Conservation (phyloP, 2,888 invertebrate species). For the Phasia obesa region DNA sequence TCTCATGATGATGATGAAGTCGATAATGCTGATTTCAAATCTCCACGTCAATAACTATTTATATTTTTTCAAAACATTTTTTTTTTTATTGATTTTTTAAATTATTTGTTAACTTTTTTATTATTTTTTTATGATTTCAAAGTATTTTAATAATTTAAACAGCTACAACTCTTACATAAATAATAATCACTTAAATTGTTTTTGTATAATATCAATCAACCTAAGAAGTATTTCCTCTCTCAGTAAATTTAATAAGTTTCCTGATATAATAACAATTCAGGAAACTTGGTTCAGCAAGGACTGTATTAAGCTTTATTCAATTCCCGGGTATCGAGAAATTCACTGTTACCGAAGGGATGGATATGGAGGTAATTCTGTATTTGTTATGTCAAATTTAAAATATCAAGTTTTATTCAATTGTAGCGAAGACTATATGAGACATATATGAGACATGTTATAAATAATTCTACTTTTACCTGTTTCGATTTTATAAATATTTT, state of each 20-base stretch:
- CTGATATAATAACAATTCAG: constrained; percentile 13
- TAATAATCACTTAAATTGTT: neutral
- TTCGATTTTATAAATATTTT: neutral
- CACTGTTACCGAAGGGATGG: constrained; percentile 16
- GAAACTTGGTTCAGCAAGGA: constrained; percentile 29
- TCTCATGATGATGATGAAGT: neutral
- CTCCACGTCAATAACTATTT: neutral
- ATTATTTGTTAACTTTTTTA: neutral
- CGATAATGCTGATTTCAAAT: too few relatives aligned
- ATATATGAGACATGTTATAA: neutral
- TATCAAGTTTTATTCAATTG: too few relatives aligned
- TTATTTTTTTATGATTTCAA: constrained; percentile 10
- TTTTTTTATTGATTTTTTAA: too few relatives aligned
- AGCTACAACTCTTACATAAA: neutral
- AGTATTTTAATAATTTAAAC: constrained; percentile 30
- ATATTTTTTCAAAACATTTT: neutral
- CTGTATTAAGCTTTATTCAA: constrained; percentile 1
- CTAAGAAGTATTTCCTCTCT: constrained; percentile 36
- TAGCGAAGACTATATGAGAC: constrained; percentile 7
- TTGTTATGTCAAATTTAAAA: neutral
- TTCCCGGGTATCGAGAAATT: constrained; percentile 7
- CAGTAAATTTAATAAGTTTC: constrained; percentile 13
- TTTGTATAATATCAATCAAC: constrained; percentile 21
- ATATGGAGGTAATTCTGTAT: constrained; percentile 24
- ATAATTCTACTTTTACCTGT: neutral